Base-by-base conservation (phyloP, 2,888 invertebrate species). In the Drosophila setosimentum region DNA sequence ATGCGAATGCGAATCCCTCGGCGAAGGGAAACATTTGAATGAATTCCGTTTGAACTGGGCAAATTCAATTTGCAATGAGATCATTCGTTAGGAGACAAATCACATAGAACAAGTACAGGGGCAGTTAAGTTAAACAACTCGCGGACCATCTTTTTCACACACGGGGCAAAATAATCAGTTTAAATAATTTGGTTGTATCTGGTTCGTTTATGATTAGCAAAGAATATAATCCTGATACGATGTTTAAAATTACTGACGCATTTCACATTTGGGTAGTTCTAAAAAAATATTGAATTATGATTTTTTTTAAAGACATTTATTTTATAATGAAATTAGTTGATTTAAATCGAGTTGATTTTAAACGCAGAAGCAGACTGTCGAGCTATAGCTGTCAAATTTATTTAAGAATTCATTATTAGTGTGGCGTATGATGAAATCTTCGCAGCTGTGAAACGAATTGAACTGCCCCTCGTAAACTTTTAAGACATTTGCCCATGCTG, bases 41-140 rank as follows among this genome's bases (percentile, higher is more conserved):
- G 70, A 77, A 88, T 84, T 84, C 75, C 71, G 72, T 73, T 83
- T 80, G 82, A 83, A 82, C 82, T 76, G 68, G 69, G 65, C 72
- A 80, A 84, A 83, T 81, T 89, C 76, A 81, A 81, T 89, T 84
- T 76, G 79, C 74, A 71, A 86, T 83, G 83, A 88, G 76, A 72
- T 85, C 81, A 88, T 68, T 68, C 63, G 24, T 51, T 33, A 59
- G 30, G 32, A 50, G 60, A 66, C 65, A 74, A 35, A 64, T 27
- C 58, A 59, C 59, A 70, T 53, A 59, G 50, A 33, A 10, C 60
- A 55, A 62, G 27, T 32, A 30, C 10, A 57, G 27, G 24, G 32
- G 24, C 16, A 58, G 27, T n/a, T 24, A 58, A 50, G 33, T 48
- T 33, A 54, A 63, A 45, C 40, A 51, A 45, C 29, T 54, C 30